A percentile compares a stretch with the other conserved stretches of the same genome.
phyloP scores from a whole-genome alignment of 2,888 invertebrate genomes.

The Morinoia aosen region DNA sequence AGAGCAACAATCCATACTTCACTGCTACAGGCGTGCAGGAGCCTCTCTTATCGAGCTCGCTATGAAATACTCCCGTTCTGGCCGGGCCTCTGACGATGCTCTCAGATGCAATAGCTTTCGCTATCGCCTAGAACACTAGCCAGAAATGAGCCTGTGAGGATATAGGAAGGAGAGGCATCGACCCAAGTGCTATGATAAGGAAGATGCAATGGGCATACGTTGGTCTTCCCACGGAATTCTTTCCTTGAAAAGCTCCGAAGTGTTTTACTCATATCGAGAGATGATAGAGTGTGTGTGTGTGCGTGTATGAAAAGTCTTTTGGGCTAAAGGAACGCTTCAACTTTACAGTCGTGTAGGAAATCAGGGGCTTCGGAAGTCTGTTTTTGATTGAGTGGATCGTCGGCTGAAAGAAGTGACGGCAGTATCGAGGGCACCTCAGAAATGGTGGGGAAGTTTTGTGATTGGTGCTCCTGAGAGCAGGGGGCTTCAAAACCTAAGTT shows the following conservation, averaged over 20 bases:
- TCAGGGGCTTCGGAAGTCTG: not conserved
- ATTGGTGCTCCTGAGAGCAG: too few species aligned
- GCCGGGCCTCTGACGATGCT: not conserved
- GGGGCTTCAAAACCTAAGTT: too few species aligned
- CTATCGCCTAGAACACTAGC: constrained; percentile 24
- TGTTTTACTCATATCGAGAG: not conserved
- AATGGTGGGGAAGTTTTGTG: not conserved
- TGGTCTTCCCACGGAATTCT: not conserved
- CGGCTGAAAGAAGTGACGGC: not conserved
- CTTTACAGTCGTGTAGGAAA: not conserved
- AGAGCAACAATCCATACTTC: not conserved
- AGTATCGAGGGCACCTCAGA: not conserved
- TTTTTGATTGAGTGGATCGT: not conserved
- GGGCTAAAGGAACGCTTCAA: not conserved
- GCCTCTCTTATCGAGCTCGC: not conserved
- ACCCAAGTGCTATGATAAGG: constrained; percentile 33
- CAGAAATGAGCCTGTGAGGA: constrained; percentile 34
- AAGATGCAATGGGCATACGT: constrained; percentile 28
- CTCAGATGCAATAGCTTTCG: constrained; percentile 15
- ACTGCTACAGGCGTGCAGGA: not conserved
- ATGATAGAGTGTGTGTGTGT: constrained; percentile 8
- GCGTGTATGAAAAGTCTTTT: not conserved
- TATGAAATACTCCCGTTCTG: not conserved
- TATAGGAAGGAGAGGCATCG: constrained; percentile 20
- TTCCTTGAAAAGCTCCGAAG: not conserved